Evolutionary conservation across 2,888 invertebrate genomes (phyloP), one percentile per base, ranked within the genome.

Genomic region (Pollenia amentaria): DNA sequence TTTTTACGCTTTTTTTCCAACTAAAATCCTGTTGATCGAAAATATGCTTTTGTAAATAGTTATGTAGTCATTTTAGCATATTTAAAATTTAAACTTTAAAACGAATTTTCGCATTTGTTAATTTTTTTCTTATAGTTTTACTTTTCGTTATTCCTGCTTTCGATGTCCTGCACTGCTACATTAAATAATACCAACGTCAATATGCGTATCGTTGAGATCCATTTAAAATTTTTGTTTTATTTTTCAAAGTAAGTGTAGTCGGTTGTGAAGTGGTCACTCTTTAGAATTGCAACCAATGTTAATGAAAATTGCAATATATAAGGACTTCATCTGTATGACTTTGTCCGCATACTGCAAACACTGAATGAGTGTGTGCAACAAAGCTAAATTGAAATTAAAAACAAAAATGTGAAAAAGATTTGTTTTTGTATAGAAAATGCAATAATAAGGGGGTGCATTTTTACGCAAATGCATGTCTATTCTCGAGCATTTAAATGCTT

Each of bases 111-210:
- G 87, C 82, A 69, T 86, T 67, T 64, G 55, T 70, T 88, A 76
- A 60, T 85, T 51, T 67, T 81, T 84, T 77, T 2, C 46, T 51
- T 9, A 29, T 48, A 9, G 9, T 6, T 51, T 8, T 12, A 29
- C 65, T 38, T 81, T 42, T 51, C 6, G 9, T 42, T 70, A 14
- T 51, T 51, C 12, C 60, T 69, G 21, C n/a, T 42, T 16, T 29
- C 78, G 84, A 29, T 29, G 29, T 29, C 29, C 29, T 6, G 29
- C 29, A 29, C 1, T 29, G 29, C 29, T 29, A 29, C 29, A 29
- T 29, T 78, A 86, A 84, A 82, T 77, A 87, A 87, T 84, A 69
- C 60, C 84, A 84, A 82, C 88, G 76, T 76, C 75, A 76, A 82
- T 44, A 84, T 77, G 65, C 76, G 80, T 81, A 60, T 69, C 62